Evolutionary conservation across 2,113 vertebrate genomes (phyloP).

Genomic region (Synodontis membranacea): DNA sequence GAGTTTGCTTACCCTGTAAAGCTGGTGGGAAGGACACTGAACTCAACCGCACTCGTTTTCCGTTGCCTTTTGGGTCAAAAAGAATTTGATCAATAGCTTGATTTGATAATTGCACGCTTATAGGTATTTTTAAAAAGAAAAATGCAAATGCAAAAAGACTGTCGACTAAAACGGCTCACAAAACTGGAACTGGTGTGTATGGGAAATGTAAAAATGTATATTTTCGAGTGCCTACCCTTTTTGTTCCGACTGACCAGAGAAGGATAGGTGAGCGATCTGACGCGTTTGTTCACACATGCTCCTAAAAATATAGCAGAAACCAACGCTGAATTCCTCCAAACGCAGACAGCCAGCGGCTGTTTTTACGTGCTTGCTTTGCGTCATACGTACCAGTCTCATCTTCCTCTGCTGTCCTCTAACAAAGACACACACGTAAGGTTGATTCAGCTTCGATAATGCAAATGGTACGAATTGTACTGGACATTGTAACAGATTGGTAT

Average conservation of each 20-base stretch:
- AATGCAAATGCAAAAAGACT: background rate
- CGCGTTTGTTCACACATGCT: conserved; percentile 68
- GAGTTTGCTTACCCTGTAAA: conserved; percentile 36
- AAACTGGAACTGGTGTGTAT: background rate
- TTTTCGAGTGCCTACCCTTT: conserved; percentile 56
- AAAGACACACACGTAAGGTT: conserved; percentile 41
- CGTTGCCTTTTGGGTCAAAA: background rate
- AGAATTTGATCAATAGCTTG: background rate
- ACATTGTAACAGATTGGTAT: background rate
- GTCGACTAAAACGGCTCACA: background rate
- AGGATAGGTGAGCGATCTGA: conserved; percentile 67
- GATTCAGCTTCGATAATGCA: background rate
- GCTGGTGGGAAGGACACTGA: conserved; percentile 36
- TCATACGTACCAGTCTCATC: conserved; percentile 69
- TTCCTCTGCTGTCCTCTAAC: conserved; percentile 75
- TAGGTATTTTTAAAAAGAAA: background rate
- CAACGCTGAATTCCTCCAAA: background rate
- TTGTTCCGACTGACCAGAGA: conserved; percentile 48
- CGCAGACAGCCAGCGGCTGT: background rate
- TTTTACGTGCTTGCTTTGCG: background rate
- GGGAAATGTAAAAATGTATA: background rate
- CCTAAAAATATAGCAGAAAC: conserved; percentile 26
- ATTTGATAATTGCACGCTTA: background rate
- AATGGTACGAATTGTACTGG: background rate
- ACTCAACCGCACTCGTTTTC: conserved; percentile 36